Percentiles rank a stretch among this genome's conserved stretches.
Conservation (phyloP, 1,140 invertebrate genomes). For the Lethocerus indicus region DNA sequence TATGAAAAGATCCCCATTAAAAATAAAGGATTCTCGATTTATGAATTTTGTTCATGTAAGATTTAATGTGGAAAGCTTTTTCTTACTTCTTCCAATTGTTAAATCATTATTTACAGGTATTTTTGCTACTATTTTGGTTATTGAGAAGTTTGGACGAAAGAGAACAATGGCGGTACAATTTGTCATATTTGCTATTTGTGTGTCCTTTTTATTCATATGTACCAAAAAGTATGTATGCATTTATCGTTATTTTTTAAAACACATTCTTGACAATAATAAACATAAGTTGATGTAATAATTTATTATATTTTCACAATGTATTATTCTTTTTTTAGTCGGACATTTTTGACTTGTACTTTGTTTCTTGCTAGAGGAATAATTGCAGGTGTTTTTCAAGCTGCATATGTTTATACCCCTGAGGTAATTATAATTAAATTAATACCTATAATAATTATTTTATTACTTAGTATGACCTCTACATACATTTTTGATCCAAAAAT, state of each 20-base stretch:
- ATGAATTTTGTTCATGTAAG: no score
- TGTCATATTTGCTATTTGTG: conserved; percentile 64
- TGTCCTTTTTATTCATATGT: conserved; percentile 62
- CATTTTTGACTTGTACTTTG: conserved; percentile 62
- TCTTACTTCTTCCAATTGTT: no score
- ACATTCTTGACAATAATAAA: not conserved
- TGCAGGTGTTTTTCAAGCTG: conserved; percentile 84
- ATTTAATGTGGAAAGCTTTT: no score
- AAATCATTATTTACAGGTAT: conserved; percentile 57
- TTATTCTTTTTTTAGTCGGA: conserved; percentile 38
- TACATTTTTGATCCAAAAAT: no score
- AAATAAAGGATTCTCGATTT: no score
- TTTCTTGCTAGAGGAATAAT: conserved; percentile 85
- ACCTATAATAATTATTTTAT: no score
- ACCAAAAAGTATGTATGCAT: conserved; percentile 44
- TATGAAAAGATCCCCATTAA: no score
- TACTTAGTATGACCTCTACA: no score
- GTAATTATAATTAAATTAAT: no score
- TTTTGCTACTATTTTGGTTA: conserved; percentile 79
- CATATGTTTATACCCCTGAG: conserved; percentile 91
- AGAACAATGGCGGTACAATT: conserved; percentile 91
- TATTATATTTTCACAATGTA: not conserved
- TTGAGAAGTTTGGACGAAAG: conserved; percentile 79
- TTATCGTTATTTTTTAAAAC: not conserved
- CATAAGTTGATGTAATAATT: no score